Percentiles rank a stretch among this genome's conserved stretches.
phyloP scores from a whole-genome alignment of 1,140 invertebrate species.

The Aphaenogaster rudis region DNA sequence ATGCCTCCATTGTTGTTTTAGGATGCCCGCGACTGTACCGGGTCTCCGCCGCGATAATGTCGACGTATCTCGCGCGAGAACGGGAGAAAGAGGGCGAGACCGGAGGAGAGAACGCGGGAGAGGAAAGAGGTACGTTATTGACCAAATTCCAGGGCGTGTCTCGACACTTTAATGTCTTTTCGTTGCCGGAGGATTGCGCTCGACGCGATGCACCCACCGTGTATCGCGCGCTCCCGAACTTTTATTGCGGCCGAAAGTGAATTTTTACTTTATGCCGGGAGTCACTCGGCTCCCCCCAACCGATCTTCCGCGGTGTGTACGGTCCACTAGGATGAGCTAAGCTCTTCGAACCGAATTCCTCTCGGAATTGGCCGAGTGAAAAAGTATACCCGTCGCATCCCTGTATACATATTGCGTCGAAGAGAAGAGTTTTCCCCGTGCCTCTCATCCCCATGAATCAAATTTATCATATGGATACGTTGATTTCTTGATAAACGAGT shows the following conservation, averaged over 20 bases:
- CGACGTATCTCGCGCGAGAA: constrained; percentile 75
- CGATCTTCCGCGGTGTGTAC: constrained; percentile 18
- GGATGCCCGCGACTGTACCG: constrained; percentile 83
- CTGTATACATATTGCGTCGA: constrained; percentile 8
- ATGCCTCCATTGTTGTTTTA: constrained; percentile 87
- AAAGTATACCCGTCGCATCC: background rate
- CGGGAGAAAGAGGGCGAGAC: constrained; percentile 38
- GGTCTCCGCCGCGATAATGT: constrained; percentile 83
- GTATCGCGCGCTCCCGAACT: constrained; percentile 52
- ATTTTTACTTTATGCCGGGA: constrained; percentile 67
- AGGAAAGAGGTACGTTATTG: constrained; percentile 68
- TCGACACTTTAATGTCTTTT: constrained; percentile 51
- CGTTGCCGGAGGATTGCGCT: constrained; percentile 45
- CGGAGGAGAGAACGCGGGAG: background rate
- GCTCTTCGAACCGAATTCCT: constrained; percentile 47
- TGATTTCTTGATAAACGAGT: background rate
- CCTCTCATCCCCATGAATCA: constrained; percentile 11
- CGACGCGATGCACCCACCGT: constrained; percentile 21
- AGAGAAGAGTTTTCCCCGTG: background rate
- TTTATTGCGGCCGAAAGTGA: constrained; percentile 67
- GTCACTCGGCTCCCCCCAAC: constrained; percentile 28
- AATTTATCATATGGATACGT: background rate
- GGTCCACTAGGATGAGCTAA: constrained; percentile 21
- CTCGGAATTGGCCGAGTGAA: constrained; percentile 33
- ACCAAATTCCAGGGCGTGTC: constrained; percentile 72